phyloP scores from a whole-genome alignment of 2,797 vertebrate species.

The Centroberyx gerrardi region DNA sequence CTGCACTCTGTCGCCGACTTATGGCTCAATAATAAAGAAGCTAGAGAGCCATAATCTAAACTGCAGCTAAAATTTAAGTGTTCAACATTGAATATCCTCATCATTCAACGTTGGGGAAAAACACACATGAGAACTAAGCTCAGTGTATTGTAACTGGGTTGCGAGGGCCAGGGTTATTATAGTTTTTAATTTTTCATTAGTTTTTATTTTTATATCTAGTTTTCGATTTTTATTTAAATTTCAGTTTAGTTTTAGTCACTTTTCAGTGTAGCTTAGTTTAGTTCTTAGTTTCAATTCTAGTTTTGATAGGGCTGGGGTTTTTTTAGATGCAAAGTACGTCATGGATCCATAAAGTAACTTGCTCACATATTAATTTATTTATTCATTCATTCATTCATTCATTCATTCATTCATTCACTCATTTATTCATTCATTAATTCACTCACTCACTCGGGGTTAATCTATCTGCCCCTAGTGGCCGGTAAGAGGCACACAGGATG shows the following conservation, averaged over 20 bases:
- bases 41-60: constrained; percentile 50
- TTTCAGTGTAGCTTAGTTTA: not conserved
- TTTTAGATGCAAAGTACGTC: no score
- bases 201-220: not conserved
- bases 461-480: no score
- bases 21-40: constrained; percentile 47
- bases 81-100: constrained; percentile 35
- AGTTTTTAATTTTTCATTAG: not conserved
- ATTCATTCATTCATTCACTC: no score
- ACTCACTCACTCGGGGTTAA: no score
- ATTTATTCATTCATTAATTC: no score
- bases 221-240: not conserved
- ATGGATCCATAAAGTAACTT: no score
- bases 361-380: no score
- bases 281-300: not conserved
- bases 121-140: not conserved
- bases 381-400: no score
- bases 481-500: no score
- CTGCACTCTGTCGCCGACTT: constrained; percentile 26
- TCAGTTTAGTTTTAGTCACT: not conserved
- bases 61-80: constrained; percentile 31
- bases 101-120: constrained; percentile 8
- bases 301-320: not conserved
- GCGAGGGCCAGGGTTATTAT: not conserved
- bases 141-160: not conserved